phyloP scores from a whole-genome alignment of 2,888 invertebrate genomes.

The Amaurobius ferox region DNA sequence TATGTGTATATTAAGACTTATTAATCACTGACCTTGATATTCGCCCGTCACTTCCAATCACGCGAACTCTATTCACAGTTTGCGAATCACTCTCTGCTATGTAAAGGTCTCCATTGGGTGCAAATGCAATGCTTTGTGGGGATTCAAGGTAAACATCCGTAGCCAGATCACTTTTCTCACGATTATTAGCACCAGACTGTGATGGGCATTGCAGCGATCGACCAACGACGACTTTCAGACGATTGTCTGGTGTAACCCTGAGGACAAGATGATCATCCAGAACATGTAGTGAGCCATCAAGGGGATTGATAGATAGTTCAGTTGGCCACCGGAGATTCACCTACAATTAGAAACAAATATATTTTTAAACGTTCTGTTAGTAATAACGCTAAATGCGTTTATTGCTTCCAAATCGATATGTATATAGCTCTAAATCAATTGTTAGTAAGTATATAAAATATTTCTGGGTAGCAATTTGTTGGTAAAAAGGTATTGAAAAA shows the following conservation, averaged over 20 bases:
- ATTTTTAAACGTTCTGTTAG: no score
- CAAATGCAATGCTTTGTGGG: constrained; percentile 91
- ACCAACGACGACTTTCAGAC: constrained; percentile 91
- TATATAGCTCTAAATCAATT: no score
- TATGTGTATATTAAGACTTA: no score
- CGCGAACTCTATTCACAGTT: constrained; percentile 79
- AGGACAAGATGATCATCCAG: constrained; percentile 95
- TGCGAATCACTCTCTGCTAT: constrained; percentile 94
- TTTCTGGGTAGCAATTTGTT: no score
- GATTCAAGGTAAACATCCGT: constrained; percentile 83
- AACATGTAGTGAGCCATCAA: constrained; percentile 95
- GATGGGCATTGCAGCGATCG: constrained; percentile 92
- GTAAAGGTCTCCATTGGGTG: constrained; percentile 93
- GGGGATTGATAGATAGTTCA: constrained; percentile 92
- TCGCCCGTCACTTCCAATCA: constrained; percentile 77
- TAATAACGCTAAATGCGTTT: no score
- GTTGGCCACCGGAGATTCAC: constrained; percentile 98
- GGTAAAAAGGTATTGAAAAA: no score
- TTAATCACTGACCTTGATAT: constrained; percentile 76
- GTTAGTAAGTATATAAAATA: no score
- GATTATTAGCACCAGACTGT: constrained; percentile 57
- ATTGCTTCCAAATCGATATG: no score
- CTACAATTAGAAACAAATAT: constrained; percentile 77
- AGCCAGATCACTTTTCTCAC: constrained; percentile 75
- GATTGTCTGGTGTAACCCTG: constrained; percentile 91